These are phyloP conservation scores for Carterocephalus palaemon DNA, from an alignment of 2,888 invertebrate genomes.

Conservation along the genomic window DNA sequence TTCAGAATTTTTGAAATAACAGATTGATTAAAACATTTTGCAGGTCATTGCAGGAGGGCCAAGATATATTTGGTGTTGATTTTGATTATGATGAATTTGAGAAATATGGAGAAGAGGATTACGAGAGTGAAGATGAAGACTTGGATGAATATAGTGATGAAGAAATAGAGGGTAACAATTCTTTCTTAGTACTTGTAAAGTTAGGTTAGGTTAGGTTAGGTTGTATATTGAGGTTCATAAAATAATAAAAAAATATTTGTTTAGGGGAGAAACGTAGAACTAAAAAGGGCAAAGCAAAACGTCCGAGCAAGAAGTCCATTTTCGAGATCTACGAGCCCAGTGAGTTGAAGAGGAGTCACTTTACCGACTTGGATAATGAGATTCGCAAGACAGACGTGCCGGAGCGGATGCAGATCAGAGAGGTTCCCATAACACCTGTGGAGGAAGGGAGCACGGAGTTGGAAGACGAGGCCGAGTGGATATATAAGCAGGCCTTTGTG, in stretches of 20 bases:
- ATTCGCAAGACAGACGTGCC: slow-evolving; percentile 93
- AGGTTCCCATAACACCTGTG: slow-evolving; percentile 90
- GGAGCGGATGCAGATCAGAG: slow-evolving; percentile 94
- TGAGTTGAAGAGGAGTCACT: slow-evolving; percentile 96
- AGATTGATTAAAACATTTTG: too few relatives aligned
- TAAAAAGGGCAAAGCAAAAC: slow-evolving; percentile 87
- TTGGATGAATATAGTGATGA: slow-evolving; percentile 89
- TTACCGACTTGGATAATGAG: slow-evolving; percentile 95
- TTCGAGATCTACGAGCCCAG: slow-evolving; percentile 98
- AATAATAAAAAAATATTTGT: slow-evolving; percentile 7
- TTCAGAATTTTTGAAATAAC: too few relatives aligned
- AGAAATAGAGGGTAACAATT: slow-evolving; percentile 79
- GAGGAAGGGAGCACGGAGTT: slow-evolving; percentile 91
- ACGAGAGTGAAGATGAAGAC: slow-evolving; percentile 88
- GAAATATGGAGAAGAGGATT: slow-evolving; percentile 91
- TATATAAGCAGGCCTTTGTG: slow-evolving; percentile 95
- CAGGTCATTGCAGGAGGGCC: slow-evolving; percentile 96
- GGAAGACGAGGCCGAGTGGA: slow-evolving; percentile 98
- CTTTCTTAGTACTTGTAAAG: neutral
- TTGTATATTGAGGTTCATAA: too few relatives aligned
- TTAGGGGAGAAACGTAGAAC: slow-evolving; percentile 79
- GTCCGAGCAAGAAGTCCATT: slow-evolving; percentile 89
- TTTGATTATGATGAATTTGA: slow-evolving; percentile 96
- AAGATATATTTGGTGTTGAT: slow-evolving; percentile 99
- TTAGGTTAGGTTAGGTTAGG: neutral